A percentile compares a stretch with the other conserved stretches of the same genome.
These are phyloP conservation scores for Condylura cristata DNA, from an alignment of 2,113 vertebrate species.

Conservation along the genomic window DNA sequence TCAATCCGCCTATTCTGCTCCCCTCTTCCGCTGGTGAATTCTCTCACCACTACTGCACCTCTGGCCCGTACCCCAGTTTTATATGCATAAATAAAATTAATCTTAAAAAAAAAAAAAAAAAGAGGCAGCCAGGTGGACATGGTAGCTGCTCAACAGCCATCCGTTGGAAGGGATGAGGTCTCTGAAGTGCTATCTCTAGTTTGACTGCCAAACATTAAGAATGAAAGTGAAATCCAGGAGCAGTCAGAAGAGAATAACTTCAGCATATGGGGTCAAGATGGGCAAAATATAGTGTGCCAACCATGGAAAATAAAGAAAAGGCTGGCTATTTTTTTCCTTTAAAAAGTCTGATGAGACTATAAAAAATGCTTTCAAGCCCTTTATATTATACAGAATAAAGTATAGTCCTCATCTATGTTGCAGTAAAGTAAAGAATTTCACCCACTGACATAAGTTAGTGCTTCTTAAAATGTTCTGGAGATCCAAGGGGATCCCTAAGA, in stretches of 20 bases:
- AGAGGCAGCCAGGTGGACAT: not conserved
- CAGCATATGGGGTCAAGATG: fast-evolving
- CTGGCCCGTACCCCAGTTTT: too few species aligned
- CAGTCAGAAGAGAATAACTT: not conserved
- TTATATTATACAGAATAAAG: not conserved
- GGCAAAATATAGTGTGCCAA: fast-evolving
- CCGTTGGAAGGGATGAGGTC: not conserved
- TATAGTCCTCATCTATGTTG: not conserved
- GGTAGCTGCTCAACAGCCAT: not conserved
- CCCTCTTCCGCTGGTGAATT: too few species aligned
- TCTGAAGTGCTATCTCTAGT: not conserved
- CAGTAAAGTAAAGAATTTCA: not conserved
- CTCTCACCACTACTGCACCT: too few species aligned
- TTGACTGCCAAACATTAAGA: not conserved
- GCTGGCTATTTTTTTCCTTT: not conserved
- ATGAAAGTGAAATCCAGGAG: not conserved
- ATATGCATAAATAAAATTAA: too few species aligned
- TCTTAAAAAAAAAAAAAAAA: too few species aligned
- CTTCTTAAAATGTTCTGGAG: not conserved
- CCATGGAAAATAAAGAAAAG: not conserved
- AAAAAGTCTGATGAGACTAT: not conserved
- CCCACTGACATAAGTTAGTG: not conserved
- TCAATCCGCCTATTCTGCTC: too few species aligned
- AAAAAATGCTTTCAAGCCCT: not conserved
- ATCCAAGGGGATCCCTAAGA: not conserved